Evolutionary conservation across 1,140 invertebrate genomes (phyloP).

Genomic region (Acromyrmex heyeri): DNA sequence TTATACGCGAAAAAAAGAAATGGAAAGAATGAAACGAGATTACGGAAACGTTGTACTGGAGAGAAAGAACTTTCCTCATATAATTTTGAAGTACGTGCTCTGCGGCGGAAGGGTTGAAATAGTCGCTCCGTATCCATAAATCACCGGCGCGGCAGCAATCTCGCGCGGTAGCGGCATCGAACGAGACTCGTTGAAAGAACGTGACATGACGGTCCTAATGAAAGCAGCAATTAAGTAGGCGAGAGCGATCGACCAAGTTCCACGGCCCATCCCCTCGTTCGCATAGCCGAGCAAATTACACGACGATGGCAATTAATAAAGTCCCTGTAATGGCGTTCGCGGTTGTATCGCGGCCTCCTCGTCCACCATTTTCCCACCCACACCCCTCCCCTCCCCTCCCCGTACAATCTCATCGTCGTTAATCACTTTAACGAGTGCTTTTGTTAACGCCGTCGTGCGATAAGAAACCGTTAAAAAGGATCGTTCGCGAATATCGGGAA

Average conservation of each 20-base stretch:
- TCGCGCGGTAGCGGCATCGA: slow-evolving; percentile 23
- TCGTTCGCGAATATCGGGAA: slow-evolving; percentile 13
- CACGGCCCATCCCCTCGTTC: slow-evolving; percentile 1
- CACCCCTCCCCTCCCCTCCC: neutral
- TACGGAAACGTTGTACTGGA: neutral
- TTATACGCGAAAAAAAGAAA: neutral
- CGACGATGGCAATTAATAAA: slow-evolving; percentile 86
- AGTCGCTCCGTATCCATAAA: slow-evolving; percentile 50
- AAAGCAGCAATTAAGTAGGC: slow-evolving; percentile 64
- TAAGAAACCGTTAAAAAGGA: slow-evolving; percentile 64
- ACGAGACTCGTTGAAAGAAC: slow-evolving; percentile 62
- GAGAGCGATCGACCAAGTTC: slow-evolving; percentile 53
- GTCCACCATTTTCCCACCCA: neutral
- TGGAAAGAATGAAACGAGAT: slow-evolving; percentile 27
- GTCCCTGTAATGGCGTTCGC: slow-evolving; percentile 82
- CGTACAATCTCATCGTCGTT: slow-evolving; percentile 80
- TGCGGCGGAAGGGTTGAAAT: slow-evolving; percentile 50
- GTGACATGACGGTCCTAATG: slow-evolving; percentile 65
- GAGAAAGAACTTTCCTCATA: slow-evolving; percentile 40
- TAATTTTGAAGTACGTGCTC: slow-evolving; percentile 42
- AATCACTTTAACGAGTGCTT: slow-evolving; percentile 86
- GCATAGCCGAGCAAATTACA: slow-evolving; percentile 81
- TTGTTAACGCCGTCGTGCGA: slow-evolving; percentile 81
- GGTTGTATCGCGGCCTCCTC: slow-evolving; percentile 74
- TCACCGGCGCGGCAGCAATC: slow-evolving; percentile 46